These are phyloP conservation scores for Triplophysa yarkandensis DNA, from an alignment of 2,797 vertebrate genomes.

Conservation along the genomic window DNA sequence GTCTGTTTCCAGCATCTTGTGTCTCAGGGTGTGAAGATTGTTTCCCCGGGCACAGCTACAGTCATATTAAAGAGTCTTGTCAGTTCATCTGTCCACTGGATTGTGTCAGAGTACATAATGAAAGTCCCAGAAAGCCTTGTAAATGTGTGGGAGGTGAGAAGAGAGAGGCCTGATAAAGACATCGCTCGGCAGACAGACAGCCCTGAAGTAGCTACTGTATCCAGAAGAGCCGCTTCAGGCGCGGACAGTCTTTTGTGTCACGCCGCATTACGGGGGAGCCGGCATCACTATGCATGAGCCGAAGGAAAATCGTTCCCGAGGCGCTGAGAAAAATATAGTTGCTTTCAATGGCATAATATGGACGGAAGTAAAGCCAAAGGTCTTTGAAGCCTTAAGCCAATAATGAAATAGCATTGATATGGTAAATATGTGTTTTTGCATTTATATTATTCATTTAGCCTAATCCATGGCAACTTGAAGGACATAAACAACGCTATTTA, in stretches of 20 bases:
- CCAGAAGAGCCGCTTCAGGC: constrained; percentile 34
- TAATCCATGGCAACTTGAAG: no score
- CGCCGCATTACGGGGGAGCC: constrained; percentile 6
- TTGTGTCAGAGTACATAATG: constrained; percentile 42
- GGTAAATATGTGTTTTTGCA: not conserved
- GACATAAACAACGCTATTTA: no score
- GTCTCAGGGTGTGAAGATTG: constrained; percentile 3
- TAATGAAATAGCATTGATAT: not conserved
- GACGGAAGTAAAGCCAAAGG: not conserved
- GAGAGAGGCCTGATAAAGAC: constrained; percentile 30
- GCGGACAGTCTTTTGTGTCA: constrained; percentile 11
- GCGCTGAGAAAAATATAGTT: not conserved
- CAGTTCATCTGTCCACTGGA: constrained; percentile 40
- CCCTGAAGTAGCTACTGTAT: constrained; percentile 28
- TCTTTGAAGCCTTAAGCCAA: not conserved
- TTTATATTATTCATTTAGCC: no score
- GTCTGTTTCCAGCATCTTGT: not conserved
- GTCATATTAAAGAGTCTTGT: constrained; percentile 35
- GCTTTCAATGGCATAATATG: constrained; percentile 9
- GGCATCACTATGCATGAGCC: constrained; percentile 22
- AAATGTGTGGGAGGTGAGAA: constrained; percentile 34
- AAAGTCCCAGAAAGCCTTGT: constrained; percentile 38
- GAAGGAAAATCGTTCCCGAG: not conserved
- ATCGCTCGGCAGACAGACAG: constrained; percentile 35
- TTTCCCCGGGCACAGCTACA: constrained; percentile 4